Conservation (phyloP, 2,888 invertebrate species). For the Platynereis dumerilii region DNA sequence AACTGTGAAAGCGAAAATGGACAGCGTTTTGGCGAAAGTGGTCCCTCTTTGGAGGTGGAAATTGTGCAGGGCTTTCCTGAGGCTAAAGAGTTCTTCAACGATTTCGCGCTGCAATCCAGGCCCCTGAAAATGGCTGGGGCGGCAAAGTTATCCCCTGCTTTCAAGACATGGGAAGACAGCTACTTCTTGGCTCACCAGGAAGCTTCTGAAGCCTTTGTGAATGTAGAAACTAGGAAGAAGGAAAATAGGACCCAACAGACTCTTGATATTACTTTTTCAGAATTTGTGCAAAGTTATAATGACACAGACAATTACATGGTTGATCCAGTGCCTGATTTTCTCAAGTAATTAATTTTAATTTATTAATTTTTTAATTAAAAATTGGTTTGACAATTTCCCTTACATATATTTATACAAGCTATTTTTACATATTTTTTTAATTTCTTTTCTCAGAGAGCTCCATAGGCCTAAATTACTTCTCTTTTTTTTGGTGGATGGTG, state of each 20-base stretch:
- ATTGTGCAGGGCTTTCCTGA: conserved; percentile 50
- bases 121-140: conserved; percentile 55
- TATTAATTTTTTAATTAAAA: too few relatives aligned
- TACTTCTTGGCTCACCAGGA: conserved; percentile 50
- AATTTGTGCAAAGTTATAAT: conserved; percentile 56
- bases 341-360: conserved; percentile 46
- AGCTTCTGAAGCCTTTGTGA: conserved; percentile 41
- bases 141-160: conserved; percentile 48
- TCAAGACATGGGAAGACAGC: conserved; percentile 54
- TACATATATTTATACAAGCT: too few relatives aligned
- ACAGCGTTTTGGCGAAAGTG: conserved; percentile 48
- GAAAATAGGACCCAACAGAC: conserved; percentile 51
- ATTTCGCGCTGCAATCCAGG: conserved; percentile 44
- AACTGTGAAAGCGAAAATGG: too few relatives aligned
- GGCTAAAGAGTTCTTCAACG: conserved; percentile 46
- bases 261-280: conserved; percentile 46
- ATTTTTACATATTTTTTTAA: too few relatives aligned
- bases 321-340: conserved; percentile 49
- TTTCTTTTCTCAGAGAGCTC: too few relatives aligned
- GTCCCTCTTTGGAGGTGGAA: conserved; percentile 41
- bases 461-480: too few relatives aligned
- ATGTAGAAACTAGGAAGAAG: conserved; percentile 57
- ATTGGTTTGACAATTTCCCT: too few relatives aligned
- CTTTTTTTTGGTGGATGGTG: too few relatives aligned
- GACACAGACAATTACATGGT: conserved; percentile 57